Evolutionary conservation across 2,113 vertebrate species (phyloP).

Genomic region (Vulpes lagopus): DNA sequence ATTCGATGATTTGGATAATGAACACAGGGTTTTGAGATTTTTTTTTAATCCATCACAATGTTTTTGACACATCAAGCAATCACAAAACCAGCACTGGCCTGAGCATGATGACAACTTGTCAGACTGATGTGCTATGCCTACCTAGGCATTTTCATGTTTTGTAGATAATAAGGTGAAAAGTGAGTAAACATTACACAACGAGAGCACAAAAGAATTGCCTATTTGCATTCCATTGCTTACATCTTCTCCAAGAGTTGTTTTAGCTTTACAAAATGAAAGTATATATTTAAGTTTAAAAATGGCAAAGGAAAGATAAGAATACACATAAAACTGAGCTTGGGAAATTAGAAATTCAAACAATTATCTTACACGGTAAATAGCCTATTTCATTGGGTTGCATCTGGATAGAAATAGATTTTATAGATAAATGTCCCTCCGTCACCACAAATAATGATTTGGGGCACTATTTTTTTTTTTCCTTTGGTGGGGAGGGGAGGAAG

Average conservation of each 20-base stretch:
- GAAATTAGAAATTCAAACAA: not conserved
- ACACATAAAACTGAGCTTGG: not conserved
- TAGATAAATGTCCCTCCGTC: not conserved
- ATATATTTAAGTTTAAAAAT: conserved; percentile 34
- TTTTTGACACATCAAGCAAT: conserved; percentile 66
- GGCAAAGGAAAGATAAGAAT: not conserved
- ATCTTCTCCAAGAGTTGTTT: not conserved
- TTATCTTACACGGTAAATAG: not conserved
- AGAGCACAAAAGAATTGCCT: conserved; percentile 58
- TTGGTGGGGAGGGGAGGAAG: not conserved
- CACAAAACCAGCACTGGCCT: conserved; percentile 73
- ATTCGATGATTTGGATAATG: conserved; percentile 53
- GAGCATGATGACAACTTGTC: conserved; percentile 74
- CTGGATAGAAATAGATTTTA: not conserved
- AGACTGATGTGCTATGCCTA: conserved; percentile 72
- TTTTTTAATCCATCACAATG: conserved; percentile 46
- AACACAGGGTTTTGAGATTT: conserved; percentile 1
- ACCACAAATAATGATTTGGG: not conserved
- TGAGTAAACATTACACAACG: not conserved
- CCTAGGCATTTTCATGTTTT: conserved; percentile 61
- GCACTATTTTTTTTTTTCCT: not conserved
- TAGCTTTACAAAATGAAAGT: not conserved
- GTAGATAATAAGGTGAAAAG: conserved; percentile 76
- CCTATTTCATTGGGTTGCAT: not conserved
- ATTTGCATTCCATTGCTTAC: not conserved